Evolutionary conservation across 1,140 invertebrate species (phyloP).

Genomic region (Drosophila pruinosa): DNA sequence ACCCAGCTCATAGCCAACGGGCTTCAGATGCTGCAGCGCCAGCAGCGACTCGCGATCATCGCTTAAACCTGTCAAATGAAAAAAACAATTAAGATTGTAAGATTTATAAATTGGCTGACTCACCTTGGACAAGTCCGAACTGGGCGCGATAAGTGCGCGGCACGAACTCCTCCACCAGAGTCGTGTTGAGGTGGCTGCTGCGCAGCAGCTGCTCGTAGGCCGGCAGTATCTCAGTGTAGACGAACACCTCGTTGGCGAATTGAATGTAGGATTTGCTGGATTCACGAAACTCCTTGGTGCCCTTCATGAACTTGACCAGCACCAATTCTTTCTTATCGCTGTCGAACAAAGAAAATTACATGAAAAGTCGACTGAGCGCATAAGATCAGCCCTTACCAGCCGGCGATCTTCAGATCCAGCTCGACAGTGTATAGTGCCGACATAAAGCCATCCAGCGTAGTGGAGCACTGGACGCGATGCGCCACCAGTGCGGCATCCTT

Average conservation of each 20-base stretch:
- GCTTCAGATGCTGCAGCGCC: slow-evolving; percentile 68
- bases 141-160: slow-evolving; percentile 57
- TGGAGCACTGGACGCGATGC: slow-evolving; percentile 55
- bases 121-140: slow-evolving; percentile 63
- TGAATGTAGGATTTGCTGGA: slow-evolving; percentile 70
- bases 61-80: slow-evolving; percentile 38
- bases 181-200: slow-evolving; percentile 42
- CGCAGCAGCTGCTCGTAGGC: slow-evolving; percentile 65
- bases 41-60: slow-evolving; percentile 56
- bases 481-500: slow-evolving; percentile 34
- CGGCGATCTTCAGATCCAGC: slow-evolving; percentile 42
- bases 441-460: slow-evolving; percentile 76
- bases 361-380: not conserved
- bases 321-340: slow-evolving; percentile 40
- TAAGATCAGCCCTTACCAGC: slow-evolving; percentile 21
- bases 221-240: slow-evolving; percentile 65
- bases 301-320: slow-evolving; percentile 78
- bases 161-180: slow-evolving; percentile 51
- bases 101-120: not conserved
- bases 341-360: not conserved
- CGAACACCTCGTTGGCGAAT: slow-evolving; percentile 73
- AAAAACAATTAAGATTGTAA: not conserved
- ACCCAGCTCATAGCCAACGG: slow-evolving; percentile 60
- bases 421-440: slow-evolving; percentile 72
- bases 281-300: slow-evolving; percentile 58